Conservation (phyloP, 2,797 vertebrate species). For the Pseudotriccus pelzelni region DNA sequence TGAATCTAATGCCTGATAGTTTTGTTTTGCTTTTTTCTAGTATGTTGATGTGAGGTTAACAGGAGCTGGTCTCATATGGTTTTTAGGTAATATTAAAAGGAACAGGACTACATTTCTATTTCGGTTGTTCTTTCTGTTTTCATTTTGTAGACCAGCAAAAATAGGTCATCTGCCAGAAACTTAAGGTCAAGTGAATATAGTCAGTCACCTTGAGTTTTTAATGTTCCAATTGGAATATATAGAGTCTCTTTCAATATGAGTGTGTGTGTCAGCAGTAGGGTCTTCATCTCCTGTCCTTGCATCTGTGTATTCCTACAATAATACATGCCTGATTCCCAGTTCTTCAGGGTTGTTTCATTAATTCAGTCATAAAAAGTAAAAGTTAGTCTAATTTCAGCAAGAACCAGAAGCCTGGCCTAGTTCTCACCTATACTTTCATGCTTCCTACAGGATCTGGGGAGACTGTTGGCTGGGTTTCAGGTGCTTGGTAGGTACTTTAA, state of each 20-base stretch:
- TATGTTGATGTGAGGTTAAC: background rate
- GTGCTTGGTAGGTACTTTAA: background rate
- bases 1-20: background rate
- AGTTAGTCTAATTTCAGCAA: background rate
- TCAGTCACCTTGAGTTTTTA: background rate
- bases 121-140: background rate
- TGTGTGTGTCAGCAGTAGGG: background rate
- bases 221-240: background rate
- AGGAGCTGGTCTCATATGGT: background rate
- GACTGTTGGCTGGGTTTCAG: background rate
- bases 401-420: background rate
- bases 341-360: background rate
- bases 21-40: background rate
- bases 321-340: background rate
- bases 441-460: background rate
- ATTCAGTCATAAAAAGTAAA: background rate
- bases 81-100: conserved; percentile 3
- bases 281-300: background rate
- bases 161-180: background rate
- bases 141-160: conserved; percentile 24
- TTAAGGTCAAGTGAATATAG: background rate
- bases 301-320: background rate
- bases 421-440: background rate
- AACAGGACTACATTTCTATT: background rate
- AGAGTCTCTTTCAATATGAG: background rate